phyloP scores from a whole-genome alignment of 2,888 invertebrate species.

The Drymonia ruficornis region DNA sequence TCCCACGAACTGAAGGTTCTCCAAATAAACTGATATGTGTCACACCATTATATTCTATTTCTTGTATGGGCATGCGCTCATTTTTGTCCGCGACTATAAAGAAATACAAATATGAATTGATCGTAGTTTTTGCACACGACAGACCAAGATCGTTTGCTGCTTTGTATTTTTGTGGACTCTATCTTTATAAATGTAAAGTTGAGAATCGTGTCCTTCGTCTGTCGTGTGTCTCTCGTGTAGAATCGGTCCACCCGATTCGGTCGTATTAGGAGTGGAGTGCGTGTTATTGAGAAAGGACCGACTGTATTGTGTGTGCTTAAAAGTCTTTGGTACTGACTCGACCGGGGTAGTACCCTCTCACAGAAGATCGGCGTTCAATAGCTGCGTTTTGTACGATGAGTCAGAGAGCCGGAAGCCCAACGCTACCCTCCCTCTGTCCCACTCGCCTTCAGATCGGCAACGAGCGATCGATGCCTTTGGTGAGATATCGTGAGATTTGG shows the following conservation, averaged over 20 bases:
- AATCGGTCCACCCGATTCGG: constrained; percentile 69
- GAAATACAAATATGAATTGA: constrained; percentile 66
- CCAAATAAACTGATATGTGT: constrained; percentile 30
- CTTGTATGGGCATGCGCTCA: constrained; percentile 66
- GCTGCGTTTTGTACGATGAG: no score
- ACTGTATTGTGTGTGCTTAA: no score
- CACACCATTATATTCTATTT: constrained; percentile 33
- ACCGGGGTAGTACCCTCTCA: no score
- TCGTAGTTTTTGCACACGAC: constrained; percentile 70
- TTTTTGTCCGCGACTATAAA: constrained; percentile 72
- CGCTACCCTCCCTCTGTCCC: no score
- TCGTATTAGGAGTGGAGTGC: constrained; percentile 71
- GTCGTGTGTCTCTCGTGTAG: constrained; percentile 22
- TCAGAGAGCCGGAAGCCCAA: no score
- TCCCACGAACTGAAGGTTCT: constrained; percentile 33
- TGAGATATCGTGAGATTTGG: no score
- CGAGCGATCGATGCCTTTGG: no score
- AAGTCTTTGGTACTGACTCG: no score
- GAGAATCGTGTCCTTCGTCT: constrained; percentile 17
- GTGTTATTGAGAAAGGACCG: constrained; percentile 60
- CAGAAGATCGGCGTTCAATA: no score
- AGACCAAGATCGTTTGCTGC: constrained; percentile 27
- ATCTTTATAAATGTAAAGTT: constrained; percentile 20
- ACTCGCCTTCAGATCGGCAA: no score
- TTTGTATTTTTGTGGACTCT: constrained; percentile 13